Evolutionary conservation across 92 coral and sea anemone genomes (phyloP).

Genomic region (Galaxea fascicularis): DNA sequence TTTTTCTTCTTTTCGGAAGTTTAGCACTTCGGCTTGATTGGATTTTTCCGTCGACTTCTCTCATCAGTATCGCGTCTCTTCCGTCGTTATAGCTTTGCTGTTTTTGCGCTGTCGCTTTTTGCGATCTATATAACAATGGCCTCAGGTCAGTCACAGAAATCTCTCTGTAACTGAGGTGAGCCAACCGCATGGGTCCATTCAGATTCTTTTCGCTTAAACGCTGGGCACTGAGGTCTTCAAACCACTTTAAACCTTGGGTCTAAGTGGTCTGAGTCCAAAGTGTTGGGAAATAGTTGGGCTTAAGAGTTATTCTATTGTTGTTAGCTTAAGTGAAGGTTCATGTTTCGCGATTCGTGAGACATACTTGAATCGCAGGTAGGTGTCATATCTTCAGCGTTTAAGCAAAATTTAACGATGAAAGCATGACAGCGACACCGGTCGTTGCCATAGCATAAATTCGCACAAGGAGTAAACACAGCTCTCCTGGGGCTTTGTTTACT

Average conservation of each 20-base stretch:
- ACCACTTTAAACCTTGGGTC: not conserved
- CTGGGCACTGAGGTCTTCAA: not conserved
- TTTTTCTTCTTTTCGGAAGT: too few species aligned
- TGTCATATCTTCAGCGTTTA: not conserved
- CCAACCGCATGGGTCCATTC: not conserved
- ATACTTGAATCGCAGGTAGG: not conserved
- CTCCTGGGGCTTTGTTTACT: not conserved
- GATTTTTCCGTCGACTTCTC: not conserved
- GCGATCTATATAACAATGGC: not conserved
- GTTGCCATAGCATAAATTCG: too few species aligned
- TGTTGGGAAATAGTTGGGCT: not conserved
- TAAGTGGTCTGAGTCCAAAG: not conserved
- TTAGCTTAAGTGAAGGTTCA: not conserved
- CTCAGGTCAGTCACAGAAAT: not conserved
- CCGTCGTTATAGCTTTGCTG: not conserved
- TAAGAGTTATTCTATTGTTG: too few species aligned
- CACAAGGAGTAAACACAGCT: too few species aligned
- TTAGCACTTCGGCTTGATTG: not conserved
- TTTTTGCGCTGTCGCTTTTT: not conserved
- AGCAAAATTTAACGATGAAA: too few species aligned
- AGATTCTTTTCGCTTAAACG: not conserved
- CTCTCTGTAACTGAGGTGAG: not conserved
- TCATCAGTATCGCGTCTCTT: too few species aligned
- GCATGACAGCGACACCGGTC: too few species aligned
- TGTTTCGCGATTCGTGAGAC: not conserved